Base-by-base conservation (phyloP, 1,140 invertebrate species). In the Mizuhopecten yessoensis region DNA sequence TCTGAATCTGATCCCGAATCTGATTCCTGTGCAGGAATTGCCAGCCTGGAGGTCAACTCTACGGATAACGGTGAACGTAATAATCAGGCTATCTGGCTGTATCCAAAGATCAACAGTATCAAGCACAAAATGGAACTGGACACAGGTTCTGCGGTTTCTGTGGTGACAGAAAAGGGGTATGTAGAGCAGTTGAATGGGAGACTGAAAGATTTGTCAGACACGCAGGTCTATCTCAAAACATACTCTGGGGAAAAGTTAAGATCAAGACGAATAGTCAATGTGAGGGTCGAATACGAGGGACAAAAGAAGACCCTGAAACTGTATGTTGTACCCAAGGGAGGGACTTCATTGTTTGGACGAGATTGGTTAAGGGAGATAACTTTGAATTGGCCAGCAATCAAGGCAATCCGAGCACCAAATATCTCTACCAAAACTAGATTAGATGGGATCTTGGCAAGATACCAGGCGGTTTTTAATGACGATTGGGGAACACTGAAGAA, bases 101-200 rank as follows among this genome's bases (percentile, higher is more conserved):
- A 9, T 45, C 42, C 42, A 10, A 45, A 17, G 42, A 13, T 45
- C 9, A 45, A 45, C 1, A 17, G 9, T 9, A 9, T 13, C 17
- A 17, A 10, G 17, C 17, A 13, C 36, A 39, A 39, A 39, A 92
- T 92, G 92, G 88, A 91, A 45, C 39, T 92, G 0, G 92, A 91
- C 34, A 90, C 90, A 87, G 92, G 92, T 15, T 29, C 88, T 36
- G 86, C 33, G 11, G 87, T 90, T 23, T 90, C 87, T 11, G 33
- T 89, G 49, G 90, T 88, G 3, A 45, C 89, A 5, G 34, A 49
- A 42, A 15, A 20, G n/a, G 88, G 87, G 3, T 91, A 87, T 45
- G 20, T 20, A 3, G n/a, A 86, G 88, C 33, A 86, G 17, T 87
- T 89, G 9, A 45, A 45, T 10, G 42, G 42, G 1, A 45, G 17